Percentiles rank a stretch among this genome's conserved stretches.
These are phyloP conservation scores for Pangasius macronema DNA, from an alignment of 2,797 vertebrate species.

Conservation along the genomic window DNA sequence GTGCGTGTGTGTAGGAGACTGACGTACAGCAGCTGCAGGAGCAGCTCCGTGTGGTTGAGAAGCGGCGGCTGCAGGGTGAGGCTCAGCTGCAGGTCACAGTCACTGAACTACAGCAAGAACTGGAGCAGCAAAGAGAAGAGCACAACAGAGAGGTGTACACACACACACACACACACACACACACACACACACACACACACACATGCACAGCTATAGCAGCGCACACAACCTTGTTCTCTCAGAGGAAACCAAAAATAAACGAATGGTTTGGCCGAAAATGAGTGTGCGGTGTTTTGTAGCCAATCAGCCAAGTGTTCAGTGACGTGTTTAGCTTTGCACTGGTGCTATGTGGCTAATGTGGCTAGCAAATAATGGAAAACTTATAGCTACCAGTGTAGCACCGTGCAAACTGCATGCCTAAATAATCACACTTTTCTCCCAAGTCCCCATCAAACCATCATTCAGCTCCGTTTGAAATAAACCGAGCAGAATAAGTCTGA, in stretches of 20 bases:
- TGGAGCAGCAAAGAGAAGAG: slow-evolving; percentile 65
- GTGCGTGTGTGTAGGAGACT: slow-evolving; percentile 65
- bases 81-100: slow-evolving; percentile 65
- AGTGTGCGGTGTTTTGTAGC: neutral
- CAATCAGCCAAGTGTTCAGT: neutral
- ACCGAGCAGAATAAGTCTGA: neutral
- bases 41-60: slow-evolving; percentile 68
- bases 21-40: slow-evolving; percentile 69
- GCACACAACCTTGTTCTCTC: neutral
- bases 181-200: neutral
- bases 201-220: neutral
- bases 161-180: neutral
- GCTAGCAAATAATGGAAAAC: too few relatives aligned
- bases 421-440: neutral
- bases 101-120: slow-evolving; percentile 65
- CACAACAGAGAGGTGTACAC: slow-evolving; percentile 65
- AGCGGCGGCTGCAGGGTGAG: slow-evolving; percentile 65
- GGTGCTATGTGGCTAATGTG: neutral
- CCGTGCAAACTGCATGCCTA: too few relatives aligned
- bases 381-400: too few relatives aligned
- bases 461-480: neutral
- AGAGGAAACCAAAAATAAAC: neutral
- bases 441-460: neutral
- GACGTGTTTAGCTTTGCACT: neutral
- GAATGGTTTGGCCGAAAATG: neutral